These are phyloP conservation scores for Xiphorhynchus elegans DNA, from an alignment of 2,113 vertebrate species.

Conservation along the genomic window DNA sequence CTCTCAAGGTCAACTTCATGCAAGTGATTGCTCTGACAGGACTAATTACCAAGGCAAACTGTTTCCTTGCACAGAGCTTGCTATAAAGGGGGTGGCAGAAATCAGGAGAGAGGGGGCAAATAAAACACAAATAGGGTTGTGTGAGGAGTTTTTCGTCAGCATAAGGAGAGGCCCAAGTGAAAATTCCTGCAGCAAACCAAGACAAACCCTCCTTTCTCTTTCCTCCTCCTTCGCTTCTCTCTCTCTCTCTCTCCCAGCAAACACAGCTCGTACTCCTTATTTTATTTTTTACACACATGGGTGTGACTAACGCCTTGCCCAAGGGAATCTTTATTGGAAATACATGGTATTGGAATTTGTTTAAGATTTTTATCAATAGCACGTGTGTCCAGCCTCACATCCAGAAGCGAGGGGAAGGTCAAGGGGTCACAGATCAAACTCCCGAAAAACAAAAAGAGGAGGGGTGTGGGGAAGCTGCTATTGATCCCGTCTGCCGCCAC, in stretches of 20 bases:
- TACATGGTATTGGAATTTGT: constrained; percentile 65
- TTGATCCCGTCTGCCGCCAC: constrained; percentile 69
- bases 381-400: constrained; percentile 82
- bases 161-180: background rate
- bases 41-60: background rate
- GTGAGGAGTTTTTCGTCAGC: background rate
- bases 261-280: background rate
- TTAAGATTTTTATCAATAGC: constrained; percentile 93
- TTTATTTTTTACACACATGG: constrained; percentile 60
- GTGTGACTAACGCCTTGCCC: constrained; percentile 87
- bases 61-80: background rate
- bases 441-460: constrained; percentile 35
- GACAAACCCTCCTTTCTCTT: constrained; percentile 61
- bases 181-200: background rate
- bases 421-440: constrained; percentile 73
- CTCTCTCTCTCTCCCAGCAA: background rate
- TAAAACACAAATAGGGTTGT: background rate
- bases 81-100: background rate
- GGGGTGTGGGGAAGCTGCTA: constrained; percentile 54
- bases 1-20: background rate
- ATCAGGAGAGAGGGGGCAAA: background rate
- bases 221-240: constrained; percentile 40
- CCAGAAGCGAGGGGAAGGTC: constrained; percentile 76
- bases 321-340: constrained; percentile 71
- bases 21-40: background rate